Conservation (phyloP, 2,888 invertebrate genomes). For the Cecidostiba fungosa region DNA sequence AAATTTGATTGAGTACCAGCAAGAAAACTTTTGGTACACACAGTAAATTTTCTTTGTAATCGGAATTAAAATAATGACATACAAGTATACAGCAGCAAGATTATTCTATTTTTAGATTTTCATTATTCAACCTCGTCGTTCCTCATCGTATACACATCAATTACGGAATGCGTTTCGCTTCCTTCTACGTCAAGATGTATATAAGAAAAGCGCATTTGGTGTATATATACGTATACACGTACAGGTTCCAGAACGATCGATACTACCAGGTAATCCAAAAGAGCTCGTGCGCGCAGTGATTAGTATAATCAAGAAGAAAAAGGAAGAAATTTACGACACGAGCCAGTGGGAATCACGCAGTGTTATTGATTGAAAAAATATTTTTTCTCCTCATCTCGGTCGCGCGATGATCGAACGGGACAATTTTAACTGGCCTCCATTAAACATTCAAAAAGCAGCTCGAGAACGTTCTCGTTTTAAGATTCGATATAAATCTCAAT, state of each 20-base stretch:
- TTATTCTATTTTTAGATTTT: too few species aligned
- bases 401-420: not conserved
- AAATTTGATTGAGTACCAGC: too few species aligned
- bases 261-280: not conserved
- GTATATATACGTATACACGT: too few species aligned
- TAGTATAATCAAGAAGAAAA: not conserved
- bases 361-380: not conserved
- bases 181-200: too few species aligned
- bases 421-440: slow-evolving; percentile 45
- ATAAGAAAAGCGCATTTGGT: too few species aligned
- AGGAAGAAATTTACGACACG: not conserved
- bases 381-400: not conserved
- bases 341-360: not conserved
- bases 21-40: not conserved
- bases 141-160: too few species aligned
- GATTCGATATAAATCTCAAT: slow-evolving; percentile 17
- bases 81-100: too few species aligned
- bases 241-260: not conserved
- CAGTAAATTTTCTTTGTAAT: too few species aligned
- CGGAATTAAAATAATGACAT: too few species aligned
- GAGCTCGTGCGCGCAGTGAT: not conserved
- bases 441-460: slow-evolving; percentile 41
- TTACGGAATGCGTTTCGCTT: too few species aligned
- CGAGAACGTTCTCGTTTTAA: slow-evolving; percentile 18
- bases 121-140: too few species aligned